Conservation (phyloP, 2,113 vertebrate species). For the Megaceryle maxima region DNA sequence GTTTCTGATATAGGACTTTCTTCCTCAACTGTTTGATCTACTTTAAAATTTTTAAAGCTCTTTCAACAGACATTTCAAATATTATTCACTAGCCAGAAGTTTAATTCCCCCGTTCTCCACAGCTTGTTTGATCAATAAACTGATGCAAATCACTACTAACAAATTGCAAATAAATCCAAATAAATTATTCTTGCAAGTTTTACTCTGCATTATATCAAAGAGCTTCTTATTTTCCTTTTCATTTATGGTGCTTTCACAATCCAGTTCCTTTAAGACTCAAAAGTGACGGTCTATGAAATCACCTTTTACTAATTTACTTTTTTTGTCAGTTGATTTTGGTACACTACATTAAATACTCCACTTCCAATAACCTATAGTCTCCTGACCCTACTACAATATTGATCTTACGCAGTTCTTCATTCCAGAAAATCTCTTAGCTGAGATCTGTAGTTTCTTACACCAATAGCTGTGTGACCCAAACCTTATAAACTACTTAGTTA, state of each 20-base stretch:
- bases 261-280: neutral
- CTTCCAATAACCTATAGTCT: constrained; percentile 2
- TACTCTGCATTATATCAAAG: constrained; percentile 12
- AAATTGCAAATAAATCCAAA: constrained; percentile 31
- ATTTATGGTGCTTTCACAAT: neutral
- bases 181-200: constrained; percentile 21
- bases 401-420: neutral
- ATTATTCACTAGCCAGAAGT: neutral
- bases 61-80: constrained; percentile 14
- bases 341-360: neutral
- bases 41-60: constrained; percentile 17
- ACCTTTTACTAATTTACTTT: constrained; percentile 20
- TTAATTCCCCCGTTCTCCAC: constrained; percentile 13
- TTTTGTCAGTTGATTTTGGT: constrained; percentile 27
- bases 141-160: constrained; percentile 46
- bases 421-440: neutral
- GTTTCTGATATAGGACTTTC: neutral
- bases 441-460: neutral
- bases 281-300: neutral
- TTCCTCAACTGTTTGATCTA: neutral
- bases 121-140: constrained; percentile 56
- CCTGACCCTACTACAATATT: neutral
- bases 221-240: neutral
- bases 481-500: neutral
- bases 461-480: neutral